phyloP scores from a whole-genome alignment of 2,888 invertebrate species.

The Nesidiocoris tenuis region DNA sequence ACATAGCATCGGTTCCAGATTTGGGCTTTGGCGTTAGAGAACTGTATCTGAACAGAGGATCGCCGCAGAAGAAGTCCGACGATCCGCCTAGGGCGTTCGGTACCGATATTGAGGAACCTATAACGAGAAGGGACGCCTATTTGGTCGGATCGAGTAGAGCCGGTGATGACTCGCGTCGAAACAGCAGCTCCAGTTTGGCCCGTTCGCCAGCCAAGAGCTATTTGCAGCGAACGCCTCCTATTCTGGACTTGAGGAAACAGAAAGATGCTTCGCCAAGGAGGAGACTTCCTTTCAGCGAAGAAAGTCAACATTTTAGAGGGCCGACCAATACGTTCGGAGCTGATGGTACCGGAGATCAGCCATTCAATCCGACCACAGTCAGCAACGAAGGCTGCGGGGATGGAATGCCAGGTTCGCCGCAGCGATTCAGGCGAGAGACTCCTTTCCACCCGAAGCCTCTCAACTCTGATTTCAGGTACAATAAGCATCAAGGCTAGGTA shows the following conservation, averaged over 20 bases:
- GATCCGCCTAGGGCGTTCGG: neutral
- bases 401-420: neutral
- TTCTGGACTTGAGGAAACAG: slow-evolving; percentile 12
- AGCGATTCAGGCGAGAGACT: neutral
- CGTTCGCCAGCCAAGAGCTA: neutral
- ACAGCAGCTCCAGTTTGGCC: neutral
- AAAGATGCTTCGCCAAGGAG: slow-evolving; percentile 19
- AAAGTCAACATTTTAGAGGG: neutral
- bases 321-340: neutral
- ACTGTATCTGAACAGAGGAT: slow-evolving; percentile 10
- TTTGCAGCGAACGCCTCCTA: slow-evolving; percentile 6
- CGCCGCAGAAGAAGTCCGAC: slow-evolving; percentile 8
- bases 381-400: slow-evolving; percentile 5
- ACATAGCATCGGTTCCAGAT: slow-evolving; percentile 55
- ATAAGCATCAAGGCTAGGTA: no score
- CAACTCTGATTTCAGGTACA: slow-evolving; percentile 19
- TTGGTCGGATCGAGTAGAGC: slow-evolving; percentile 27
- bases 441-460: slow-evolving; percentile 21
- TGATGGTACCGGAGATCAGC: neutral
- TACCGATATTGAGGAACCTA: slow-evolving; percentile 38
- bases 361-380: neutral
- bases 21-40: slow-evolving; percentile 54
- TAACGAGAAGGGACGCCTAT: slow-evolving; percentile 27
- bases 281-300: slow-evolving; percentile 18
- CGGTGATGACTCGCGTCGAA: slow-evolving; percentile 11